phyloP scores from a whole-genome alignment of 2,888 invertebrate species.

The Rhorus exstirpatorius region DNA sequence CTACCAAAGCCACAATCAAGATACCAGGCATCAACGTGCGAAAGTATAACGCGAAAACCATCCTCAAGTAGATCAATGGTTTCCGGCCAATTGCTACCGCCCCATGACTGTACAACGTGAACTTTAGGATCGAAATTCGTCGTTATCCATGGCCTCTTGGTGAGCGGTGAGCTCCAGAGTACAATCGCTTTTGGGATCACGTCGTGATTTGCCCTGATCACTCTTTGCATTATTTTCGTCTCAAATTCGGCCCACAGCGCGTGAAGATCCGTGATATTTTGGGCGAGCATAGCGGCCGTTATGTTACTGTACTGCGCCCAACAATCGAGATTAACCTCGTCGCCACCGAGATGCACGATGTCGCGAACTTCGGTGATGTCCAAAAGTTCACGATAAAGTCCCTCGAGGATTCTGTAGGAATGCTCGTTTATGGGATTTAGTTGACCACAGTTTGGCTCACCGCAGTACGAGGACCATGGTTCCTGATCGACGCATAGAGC shows the following conservation, averaged over 20 bases:
- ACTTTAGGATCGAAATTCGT: slow-evolving; percentile 92
- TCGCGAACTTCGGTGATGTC: slow-evolving; percentile 92
- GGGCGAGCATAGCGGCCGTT: slow-evolving; percentile 87
- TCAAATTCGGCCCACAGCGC: slow-evolving; percentile 94
- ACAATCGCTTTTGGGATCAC: slow-evolving; percentile 88
- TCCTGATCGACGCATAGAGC: slow-evolving; percentile 93
- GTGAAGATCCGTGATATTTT: slow-evolving; percentile 92
- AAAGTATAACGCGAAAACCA: slow-evolving; percentile 92
- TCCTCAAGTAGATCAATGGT: slow-evolving; percentile 92
- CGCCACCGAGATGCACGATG: slow-evolving; percentile 94
- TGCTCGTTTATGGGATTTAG: slow-evolving; percentile 93
- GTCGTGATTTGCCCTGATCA: slow-evolving; percentile 89
- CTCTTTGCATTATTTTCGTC: slow-evolving; percentile 88
- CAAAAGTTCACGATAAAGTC: slow-evolving; percentile 92
- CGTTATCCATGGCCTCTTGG: slow-evolving; percentile 90
- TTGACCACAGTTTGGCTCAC: slow-evolving; percentile 95
- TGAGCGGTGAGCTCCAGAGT: slow-evolving; percentile 93
- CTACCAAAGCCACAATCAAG: slow-evolving; percentile 95
- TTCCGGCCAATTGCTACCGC: slow-evolving; percentile 93
- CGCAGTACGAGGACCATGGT: slow-evolving; percentile 93
- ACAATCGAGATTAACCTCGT: slow-evolving; percentile 93
- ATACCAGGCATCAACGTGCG: slow-evolving; percentile 96
- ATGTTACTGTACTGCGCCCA: slow-evolving; percentile 88
- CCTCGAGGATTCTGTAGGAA: slow-evolving; percentile 91
- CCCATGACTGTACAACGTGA: slow-evolving; percentile 92